These are phyloP conservation scores for Drosophila triauraria DNA, from an alignment of 1,140 invertebrate genomes.

Conservation along the genomic window DNA sequence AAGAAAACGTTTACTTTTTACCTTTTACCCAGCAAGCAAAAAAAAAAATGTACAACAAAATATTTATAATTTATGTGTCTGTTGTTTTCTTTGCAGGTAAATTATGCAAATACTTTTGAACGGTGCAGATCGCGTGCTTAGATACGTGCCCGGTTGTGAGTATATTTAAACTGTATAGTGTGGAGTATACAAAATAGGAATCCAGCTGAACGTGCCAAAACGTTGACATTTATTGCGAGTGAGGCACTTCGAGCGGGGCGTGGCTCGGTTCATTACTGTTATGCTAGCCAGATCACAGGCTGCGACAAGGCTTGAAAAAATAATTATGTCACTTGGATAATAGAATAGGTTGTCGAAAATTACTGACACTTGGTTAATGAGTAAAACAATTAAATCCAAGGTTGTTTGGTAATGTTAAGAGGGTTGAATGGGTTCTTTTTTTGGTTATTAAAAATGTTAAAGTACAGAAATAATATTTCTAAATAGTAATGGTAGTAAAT, in stretches of 20 bases:
- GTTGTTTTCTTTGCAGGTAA: slow-evolving; percentile 71
- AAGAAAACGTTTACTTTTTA: slow-evolving; percentile 17
- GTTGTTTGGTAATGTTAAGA: not conserved
- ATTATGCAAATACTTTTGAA: slow-evolving; percentile 66
- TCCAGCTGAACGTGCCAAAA: slow-evolving; percentile 39
- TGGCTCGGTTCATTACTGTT: slow-evolving; percentile 21
- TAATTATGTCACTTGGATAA: slow-evolving; percentile 24
- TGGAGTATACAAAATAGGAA: slow-evolving; percentile 21
- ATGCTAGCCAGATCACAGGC: slow-evolving; percentile 17
- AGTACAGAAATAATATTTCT: not conserved
- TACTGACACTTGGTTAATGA: not conserved
- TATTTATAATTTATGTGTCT: slow-evolving; percentile 63
- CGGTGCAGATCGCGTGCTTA: slow-evolving; percentile 49
- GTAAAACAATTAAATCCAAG: slow-evolving; percentile 1
- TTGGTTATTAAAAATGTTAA: too few relatives aligned
- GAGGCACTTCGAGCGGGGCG: slow-evolving; percentile 3
- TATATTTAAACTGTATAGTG: slow-evolving; percentile 22
- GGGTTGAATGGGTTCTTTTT: not conserved
- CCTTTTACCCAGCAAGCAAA: slow-evolving; percentile 2
- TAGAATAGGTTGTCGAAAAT: slow-evolving; percentile 16
- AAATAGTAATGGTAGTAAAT: too few relatives aligned
- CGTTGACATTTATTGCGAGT: slow-evolving; percentile 36
- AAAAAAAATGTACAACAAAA: slow-evolving; percentile 9
- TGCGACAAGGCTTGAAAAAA: slow-evolving; percentile 28
- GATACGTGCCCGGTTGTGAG: slow-evolving; percentile 50